Percentiles rank a stretch among this genome's conserved stretches.
Conservation (phyloP, 2,888 invertebrate species). For the Chelonus formosanus region DNA sequence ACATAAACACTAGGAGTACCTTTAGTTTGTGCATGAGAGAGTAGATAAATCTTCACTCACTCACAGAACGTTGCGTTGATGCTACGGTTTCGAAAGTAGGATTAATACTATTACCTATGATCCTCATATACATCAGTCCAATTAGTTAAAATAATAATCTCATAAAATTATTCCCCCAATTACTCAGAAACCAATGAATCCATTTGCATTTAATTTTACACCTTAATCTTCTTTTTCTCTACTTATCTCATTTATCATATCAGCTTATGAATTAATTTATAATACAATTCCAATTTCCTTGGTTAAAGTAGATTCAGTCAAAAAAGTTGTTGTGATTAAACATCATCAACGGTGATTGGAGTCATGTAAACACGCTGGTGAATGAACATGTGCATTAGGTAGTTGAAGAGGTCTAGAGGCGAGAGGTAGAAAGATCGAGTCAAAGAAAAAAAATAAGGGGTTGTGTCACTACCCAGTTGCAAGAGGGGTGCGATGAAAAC, state of each 20-base stretch:
- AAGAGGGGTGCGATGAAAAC: conserved; percentile 34
- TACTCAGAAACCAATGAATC: background rate
- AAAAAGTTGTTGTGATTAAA: background rate
- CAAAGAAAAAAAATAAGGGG: background rate
- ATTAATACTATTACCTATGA: conserved; percentile 52
- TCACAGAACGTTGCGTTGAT: conserved; percentile 11
- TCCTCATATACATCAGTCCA: conserved; percentile 48
- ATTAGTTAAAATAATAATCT: conserved; percentile 46
- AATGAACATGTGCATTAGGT: too few species aligned
- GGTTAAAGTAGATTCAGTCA: background rate
- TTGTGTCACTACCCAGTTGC: background rate
- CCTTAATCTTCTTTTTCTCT: background rate
- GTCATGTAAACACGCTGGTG: too few species aligned
- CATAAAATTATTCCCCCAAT: background rate
- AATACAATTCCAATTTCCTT: too few species aligned
- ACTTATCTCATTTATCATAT: too few species aligned
- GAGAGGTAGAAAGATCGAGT: too few species aligned
- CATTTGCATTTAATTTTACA: conserved; percentile 6
- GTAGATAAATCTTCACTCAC: conserved; percentile 16
- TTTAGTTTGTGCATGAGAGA: conserved; percentile 7
- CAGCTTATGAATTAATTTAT: too few species aligned
- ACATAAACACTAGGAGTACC: conserved; percentile 37
- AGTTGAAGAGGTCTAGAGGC: too few species aligned
- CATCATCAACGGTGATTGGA: too few species aligned
- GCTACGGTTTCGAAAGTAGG: conserved; percentile 42